These are phyloP conservation scores for Drosophila macrospina DNA, from an alignment of 2,888 invertebrate genomes.

Conservation along the genomic window DNA sequence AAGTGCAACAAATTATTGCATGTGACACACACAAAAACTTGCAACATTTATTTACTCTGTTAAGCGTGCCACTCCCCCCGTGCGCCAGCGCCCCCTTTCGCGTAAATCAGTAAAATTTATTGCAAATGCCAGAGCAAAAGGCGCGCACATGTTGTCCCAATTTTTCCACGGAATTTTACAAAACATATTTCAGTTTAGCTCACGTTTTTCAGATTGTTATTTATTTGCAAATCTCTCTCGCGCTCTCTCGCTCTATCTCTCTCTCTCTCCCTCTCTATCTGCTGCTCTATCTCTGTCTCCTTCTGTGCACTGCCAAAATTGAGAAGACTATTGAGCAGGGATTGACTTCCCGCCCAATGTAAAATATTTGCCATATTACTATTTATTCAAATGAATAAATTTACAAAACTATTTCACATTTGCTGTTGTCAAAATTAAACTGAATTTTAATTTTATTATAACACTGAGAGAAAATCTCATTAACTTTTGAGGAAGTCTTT, in stretches of 20 bases:
- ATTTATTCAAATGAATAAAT: constrained; percentile 29
- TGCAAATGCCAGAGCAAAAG: constrained; percentile 65
- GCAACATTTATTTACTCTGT: constrained; percentile 72
- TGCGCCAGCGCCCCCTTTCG: constrained; percentile 27
- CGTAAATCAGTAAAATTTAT: constrained; percentile 76
- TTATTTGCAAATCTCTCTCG: constrained; percentile 54
- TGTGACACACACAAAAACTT: constrained; percentile 24
- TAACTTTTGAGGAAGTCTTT: neutral
- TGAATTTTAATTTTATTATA: neutral
- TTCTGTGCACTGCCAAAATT: neutral
- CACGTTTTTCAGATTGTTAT: constrained; percentile 58
- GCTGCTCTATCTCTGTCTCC: neutral
- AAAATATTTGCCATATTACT: constrained; percentile 31
- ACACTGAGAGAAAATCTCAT: neutral
- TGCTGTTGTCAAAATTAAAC: constrained; percentile 9
- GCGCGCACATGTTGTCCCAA: constrained; percentile 77
- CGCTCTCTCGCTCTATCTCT: neutral
- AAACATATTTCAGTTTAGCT: constrained; percentile 71
- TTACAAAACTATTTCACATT: constrained; percentile 31
- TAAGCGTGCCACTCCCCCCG: constrained; percentile 48
- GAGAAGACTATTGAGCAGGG: neutral
- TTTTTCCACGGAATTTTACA: constrained; percentile 57
- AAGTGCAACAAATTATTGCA: constrained; percentile 66
- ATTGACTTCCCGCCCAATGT: constrained; percentile 9
- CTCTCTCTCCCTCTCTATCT: neutral